Evolutionary conservation across 2,888 invertebrate genomes (phyloP).

Genomic region (Andricus quercusramuli): DNA sequence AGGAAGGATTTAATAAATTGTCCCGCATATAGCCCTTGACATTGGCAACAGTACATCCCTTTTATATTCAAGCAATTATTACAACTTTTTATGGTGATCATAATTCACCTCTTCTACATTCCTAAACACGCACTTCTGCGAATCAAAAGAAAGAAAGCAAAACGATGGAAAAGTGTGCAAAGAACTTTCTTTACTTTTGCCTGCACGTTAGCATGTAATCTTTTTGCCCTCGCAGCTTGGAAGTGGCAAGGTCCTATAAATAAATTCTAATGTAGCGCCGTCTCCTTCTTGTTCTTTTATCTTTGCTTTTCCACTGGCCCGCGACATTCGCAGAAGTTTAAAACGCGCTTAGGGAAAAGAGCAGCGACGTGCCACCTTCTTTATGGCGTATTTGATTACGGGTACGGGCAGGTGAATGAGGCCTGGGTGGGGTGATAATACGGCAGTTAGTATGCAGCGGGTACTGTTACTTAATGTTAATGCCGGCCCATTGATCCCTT

Average conservation of each 20-base stretch:
- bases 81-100: slow-evolving; percentile 23
- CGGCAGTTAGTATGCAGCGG: slow-evolving; percentile 69
- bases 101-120: slow-evolving; percentile 25
- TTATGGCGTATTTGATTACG: slow-evolving; percentile 66
- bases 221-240: slow-evolving; percentile 28
- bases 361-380: slow-evolving; percentile 47
- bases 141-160: slow-evolving; percentile 28
- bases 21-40: slow-evolving; percentile 13
- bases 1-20: background rate
- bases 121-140: slow-evolving; percentile 26
- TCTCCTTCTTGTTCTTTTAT: slow-evolving; percentile 1
- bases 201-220: slow-evolving; percentile 21
- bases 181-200: slow-evolving; percentile 30
- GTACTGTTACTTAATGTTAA: slow-evolving; percentile 72
- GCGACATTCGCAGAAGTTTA: slow-evolving; percentile 34
- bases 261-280: slow-evolving; percentile 19
- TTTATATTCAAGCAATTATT: slow-evolving; percentile 27
- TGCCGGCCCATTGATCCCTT: slow-evolving; percentile 71
- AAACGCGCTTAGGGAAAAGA: slow-evolving; percentile 43
- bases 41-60: slow-evolving; percentile 17
- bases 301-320: slow-evolving; percentile 24
- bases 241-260: slow-evolving; percentile 33
- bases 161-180: slow-evolving; percentile 23
- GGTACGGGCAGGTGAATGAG: slow-evolving; percentile 63
- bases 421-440: slow-evolving; percentile 68